Percentiles rank a stretch among this genome's conserved stretches.
phyloP scores from a whole-genome alignment of 2,888 invertebrate species.

The Apotomis betuletana region DNA sequence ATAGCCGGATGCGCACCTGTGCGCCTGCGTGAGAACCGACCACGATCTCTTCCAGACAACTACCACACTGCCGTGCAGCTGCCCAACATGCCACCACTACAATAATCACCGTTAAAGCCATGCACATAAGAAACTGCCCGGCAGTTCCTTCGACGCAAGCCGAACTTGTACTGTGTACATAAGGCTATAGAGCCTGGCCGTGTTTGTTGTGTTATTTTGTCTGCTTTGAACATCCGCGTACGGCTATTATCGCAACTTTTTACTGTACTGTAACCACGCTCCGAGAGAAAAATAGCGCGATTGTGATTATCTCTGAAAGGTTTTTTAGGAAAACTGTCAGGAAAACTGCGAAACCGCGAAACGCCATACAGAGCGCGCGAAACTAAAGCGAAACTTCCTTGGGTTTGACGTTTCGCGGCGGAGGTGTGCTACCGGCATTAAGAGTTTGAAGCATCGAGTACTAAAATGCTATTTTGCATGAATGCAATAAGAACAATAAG shows the following conservation, averaged over 20 bases:
- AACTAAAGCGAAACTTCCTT: too few species aligned
- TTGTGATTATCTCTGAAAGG: background rate
- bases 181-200: slow-evolving; percentile 66
- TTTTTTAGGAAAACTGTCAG: background rate
- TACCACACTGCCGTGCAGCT: slow-evolving; percentile 34
- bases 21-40: slow-evolving; percentile 73
- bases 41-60: slow-evolving; percentile 58
- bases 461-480: background rate
- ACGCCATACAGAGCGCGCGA: too few species aligned
- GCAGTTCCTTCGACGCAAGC: slow-evolving; percentile 42
- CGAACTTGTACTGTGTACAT: slow-evolving; percentile 46
- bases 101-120: slow-evolving; percentile 44
- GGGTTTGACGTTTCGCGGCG: too few species aligned
- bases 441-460: background rate
- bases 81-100: slow-evolving; percentile 2
- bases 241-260: slow-evolving; percentile 75
- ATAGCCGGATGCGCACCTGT: slow-evolving; percentile 82
- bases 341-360: too few species aligned
- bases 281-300: slow-evolving; percentile 25
- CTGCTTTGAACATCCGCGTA: slow-evolving; percentile 76
- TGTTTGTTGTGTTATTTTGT: slow-evolving; percentile 80
- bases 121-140: slow-evolving; percentile 11
- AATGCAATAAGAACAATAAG: too few species aligned
- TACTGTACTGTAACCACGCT: slow-evolving; percentile 61
- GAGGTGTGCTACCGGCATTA: too few species aligned